Base-by-base conservation (phyloP, 2,113 vertebrate genomes). In the Calyptomena viridis region DNA sequence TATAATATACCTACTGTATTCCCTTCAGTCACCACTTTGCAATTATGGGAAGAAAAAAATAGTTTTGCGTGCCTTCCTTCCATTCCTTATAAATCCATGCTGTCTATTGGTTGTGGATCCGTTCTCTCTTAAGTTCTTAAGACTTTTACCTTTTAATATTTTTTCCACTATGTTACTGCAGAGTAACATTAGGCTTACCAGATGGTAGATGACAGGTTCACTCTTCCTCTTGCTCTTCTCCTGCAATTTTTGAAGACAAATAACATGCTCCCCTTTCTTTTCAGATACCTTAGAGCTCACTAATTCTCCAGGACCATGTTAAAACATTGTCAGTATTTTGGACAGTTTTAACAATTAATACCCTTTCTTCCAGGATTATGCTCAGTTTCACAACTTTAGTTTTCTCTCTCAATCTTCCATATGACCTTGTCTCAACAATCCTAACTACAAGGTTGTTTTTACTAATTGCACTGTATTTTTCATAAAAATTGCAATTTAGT, bases 181-280 rank as follows among this genome's bases (percentile, higher is more conserved):
- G 59, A 16, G 55, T 81, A 68, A 95, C 88, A 68, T 92, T 93
- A 86, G 72, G 44, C 47, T 94, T 78, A 92, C 63, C 96, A 96
- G 96, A 96, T 92, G 95, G 95, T 78, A 86, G 83, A 66, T 90
- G 90, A 88, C 94, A 94, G 90, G 90, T 78, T 95, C 88, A 84
- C 80, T 97, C 82, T 94, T 94, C 92, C 87, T 95, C 47, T 94
- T 76, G 56, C 44, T 69, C 66, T 79, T 77, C 20, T 68, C 67
- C 30, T 85, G 67, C 35, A 83, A 78, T 91, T 90, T 94, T 76
- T 49, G 75, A 96, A 88, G 88, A 60, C 64, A 68, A 23, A 40
- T 56, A 87, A 53, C 80, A 22, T 24, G 17, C 28, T 81, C n/a
- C 40, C 28, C 28, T 90, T 80, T 77, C 55, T 91, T 95, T 90